Base-by-base conservation (phyloP, 2,888 invertebrate genomes). In the Euzophera pinguis region DNA sequence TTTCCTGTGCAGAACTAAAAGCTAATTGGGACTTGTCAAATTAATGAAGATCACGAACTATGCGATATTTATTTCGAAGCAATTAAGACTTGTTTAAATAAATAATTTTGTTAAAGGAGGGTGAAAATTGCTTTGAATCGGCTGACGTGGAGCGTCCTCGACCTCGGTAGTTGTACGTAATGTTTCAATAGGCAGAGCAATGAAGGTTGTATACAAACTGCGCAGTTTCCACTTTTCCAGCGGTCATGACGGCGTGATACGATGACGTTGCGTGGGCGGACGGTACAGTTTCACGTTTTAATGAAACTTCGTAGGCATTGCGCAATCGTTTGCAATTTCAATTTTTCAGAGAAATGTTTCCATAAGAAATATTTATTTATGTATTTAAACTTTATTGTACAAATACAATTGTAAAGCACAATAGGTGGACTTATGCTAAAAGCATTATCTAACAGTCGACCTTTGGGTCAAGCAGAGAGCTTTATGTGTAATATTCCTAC, bases 231-330 rank as follows among this genome's bases (percentile, higher is more conserved):
- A 47, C 29, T 32, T 39, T 50, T 41, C 32, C 39, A 35, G 42
- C 51, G 27, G 51, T 50, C 22, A 16, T 37, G 43, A 35, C 22
- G 34, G 53, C 38, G 58, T 53, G 56, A 58, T 55, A 55, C 55
- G 17, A 17, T 35, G 50, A 47, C 55, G 52, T 48, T 34, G 52
- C 54, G 60, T 58, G 56, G 58, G 57, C 60, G 60, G 54, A 45
- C 53, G 16, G 56, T 61, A 58, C 63, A 60, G 61, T 61, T 61
- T 57, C 61, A 61, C 55, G 47, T 53, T 54, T 14, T 55, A 49
- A 52, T 53, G 42, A 55, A 56, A 53, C 53, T 47, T 53, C 39
- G 22, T 22, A 35, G 16, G 43, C 9, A 56, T 61, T 61, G 57
- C 63, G 54, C 59, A 61, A 61, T 47, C n/a, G 34, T 50, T 50